phyloP scores from a whole-genome alignment of 2,888 invertebrate species.

The Deilephila porcellus region DNA sequence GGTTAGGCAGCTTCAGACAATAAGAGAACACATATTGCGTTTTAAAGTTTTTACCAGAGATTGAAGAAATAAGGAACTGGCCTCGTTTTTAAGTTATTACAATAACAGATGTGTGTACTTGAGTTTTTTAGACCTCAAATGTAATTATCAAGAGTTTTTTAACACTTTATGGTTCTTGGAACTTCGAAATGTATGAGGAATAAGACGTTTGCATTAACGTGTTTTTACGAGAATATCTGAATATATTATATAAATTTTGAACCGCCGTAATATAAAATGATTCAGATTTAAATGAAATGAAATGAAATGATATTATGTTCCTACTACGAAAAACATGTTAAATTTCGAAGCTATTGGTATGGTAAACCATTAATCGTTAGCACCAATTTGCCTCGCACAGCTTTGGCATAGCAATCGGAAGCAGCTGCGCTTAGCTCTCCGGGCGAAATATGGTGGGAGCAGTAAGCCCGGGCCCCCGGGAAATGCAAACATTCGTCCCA shows the following conservation, averaged over 20 bases:
- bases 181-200: background rate
- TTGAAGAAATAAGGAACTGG: slow-evolving; percentile 26
- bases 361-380: too few species aligned
- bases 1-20: slow-evolving; percentile 28
- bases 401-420: background rate
- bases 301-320: too few species aligned
- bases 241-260: background rate
- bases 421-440: slow-evolving; percentile 1
- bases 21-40: slow-evolving; percentile 21
- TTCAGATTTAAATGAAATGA: too few species aligned
- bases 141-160: background rate
- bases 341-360: background rate
- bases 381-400: background rate
- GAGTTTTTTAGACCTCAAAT: slow-evolving; percentile 5
- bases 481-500: background rate
- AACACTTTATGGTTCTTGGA: background rate
- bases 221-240: background rate
- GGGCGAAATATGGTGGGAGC: background rate
- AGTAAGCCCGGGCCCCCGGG: slow-evolving; percentile 4
- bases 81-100: slow-evolving; percentile 17
- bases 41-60: slow-evolving; percentile 20
- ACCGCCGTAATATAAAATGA: background rate
- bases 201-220: background rate
- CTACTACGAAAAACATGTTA: background rate
- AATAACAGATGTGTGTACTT: slow-evolving; percentile 15